Base-by-base conservation (phyloP, 2,113 vertebrate species). In the Perca flavescens region DNA sequence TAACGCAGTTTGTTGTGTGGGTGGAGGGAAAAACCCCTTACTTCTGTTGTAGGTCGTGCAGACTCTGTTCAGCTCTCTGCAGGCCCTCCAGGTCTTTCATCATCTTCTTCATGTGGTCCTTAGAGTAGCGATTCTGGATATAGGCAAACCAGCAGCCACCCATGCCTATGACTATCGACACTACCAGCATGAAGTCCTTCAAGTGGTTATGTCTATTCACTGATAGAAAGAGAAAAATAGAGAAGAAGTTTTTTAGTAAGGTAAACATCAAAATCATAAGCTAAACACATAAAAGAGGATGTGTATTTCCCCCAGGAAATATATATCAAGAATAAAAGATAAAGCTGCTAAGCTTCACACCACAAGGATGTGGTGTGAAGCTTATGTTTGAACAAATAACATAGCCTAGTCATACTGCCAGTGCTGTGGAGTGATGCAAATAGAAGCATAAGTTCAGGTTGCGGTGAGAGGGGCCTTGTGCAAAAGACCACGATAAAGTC, bases 51-150 rank as follows among this genome's bases (percentile, higher is more conserved):
- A 99, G 95, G 90, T 99, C 98, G 12, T 99, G 97, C 1, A 99
- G 96, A 84, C 97, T 99, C 94, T 99, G 97, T 74, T 99, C 98
- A 0, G 98, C 98, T 74, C 97, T 93, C 88, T 99, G 98, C n/a
- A 99, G 95, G 0, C 98, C 97, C 72, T 99, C 98, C 61, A 99
- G 95, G 94, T 99, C 98, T 49, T 96, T 98, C 97, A 99, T 99
- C 97, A 98, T 99, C 95, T 97, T 99, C 95, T 98, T 99, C 98
- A 99, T 99, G 94, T 99, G 98, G 89, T 99, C 98, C 92, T 98
- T 99, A 1, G 98, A 99, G 92, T 98, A 97, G 76, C 98, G 97
- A 68, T 99, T 99, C 95, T 99, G 98, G 94, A 99, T 99, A 91
- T 97, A 99, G 86, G 98, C 98, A 8, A 99, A 99, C 98, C 98